Evolutionary conservation across 2,797 vertebrate species (phyloP), one percentile per base, ranked within the genome.

Genomic region (Nasua narica): DNA sequence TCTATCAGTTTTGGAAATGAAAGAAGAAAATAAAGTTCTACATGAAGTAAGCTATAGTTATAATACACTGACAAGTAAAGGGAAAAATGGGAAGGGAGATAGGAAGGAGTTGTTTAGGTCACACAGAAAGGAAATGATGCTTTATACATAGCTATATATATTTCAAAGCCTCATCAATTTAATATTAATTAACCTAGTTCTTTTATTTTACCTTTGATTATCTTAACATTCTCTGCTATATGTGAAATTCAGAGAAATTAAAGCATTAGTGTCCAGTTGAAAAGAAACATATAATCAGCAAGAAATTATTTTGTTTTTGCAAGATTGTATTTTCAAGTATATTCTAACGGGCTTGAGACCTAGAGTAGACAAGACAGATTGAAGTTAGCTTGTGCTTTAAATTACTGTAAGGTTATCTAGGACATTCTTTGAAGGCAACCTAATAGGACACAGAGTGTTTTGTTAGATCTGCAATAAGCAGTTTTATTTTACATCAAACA

Each of bases 401-500:
- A 85, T 93, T 87, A 94, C 67, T 29, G 85, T 97, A 89, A 98
- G 98, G 77, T 89, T 84, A 95, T 96, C 58, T 89, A 81, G 78
- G 97, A 96, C 88, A 95, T 35, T 84, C 89, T 97, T 97, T 90
- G 65, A 98, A 97, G 95, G 69, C 76, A 97, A 27, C 79, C 69
- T 97, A 97, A 96, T 11, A 95, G 87, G 72, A 96, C 29, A 91
- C 50, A 1, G 21, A 96, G 74, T 96, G 89, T 94, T 97, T 96
- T 97, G 94, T 97, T 97, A 97, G 62, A 93, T 95, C 72, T 97
- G 94, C 91, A 97, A 96, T 97, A 97, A 95, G 23, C 79, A 97
- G 90, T 95, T 92, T 96, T 98, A 74, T 96, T 97, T 97, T 96
- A 94, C 96, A 94, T 98, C 93, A 97, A 91, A 97, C 16, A 76